phyloP scores from a whole-genome alignment of 1,140 invertebrate genomes.

The Bombus waltoni region DNA sequence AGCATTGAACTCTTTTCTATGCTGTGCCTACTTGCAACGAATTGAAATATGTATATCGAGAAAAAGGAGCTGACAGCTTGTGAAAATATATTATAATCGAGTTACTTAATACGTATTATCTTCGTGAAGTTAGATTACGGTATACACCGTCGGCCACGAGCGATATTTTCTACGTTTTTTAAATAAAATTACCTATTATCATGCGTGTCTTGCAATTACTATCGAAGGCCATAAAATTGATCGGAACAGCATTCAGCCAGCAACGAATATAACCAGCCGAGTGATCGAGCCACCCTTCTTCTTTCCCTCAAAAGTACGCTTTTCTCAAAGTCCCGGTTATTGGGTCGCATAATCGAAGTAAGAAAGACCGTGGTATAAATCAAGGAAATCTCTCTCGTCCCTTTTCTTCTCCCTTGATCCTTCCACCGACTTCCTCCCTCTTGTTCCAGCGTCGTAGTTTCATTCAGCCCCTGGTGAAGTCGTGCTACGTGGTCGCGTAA shows the following conservation, averaged over 20 bases:
- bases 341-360: constrained; percentile 20
- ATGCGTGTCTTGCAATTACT: neutral
- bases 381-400: neutral
- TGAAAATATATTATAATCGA: no score
- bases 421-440: neutral
- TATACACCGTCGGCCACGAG: no score
- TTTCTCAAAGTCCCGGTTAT: neutral
- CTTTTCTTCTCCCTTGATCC: neutral
- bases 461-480: constrained; percentile 9
- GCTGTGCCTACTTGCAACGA: no score
- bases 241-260: neutral
- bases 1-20: no score
- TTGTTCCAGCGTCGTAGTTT: neutral
- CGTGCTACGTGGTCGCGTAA: constrained; percentile 39
- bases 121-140: no score
- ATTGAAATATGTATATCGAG: no score
- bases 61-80: no score
- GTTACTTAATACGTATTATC: no score
- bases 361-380: constrained; percentile 31
- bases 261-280: neutral
- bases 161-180: no score
- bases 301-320: no score
- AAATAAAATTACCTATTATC: no score
- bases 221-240: neutral
- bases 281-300: no score